Evolutionary conservation across 2,797 vertebrate genomes (phyloP), one percentile per base, ranked within the genome.

Genomic region (Sebastes reedi): DNA sequence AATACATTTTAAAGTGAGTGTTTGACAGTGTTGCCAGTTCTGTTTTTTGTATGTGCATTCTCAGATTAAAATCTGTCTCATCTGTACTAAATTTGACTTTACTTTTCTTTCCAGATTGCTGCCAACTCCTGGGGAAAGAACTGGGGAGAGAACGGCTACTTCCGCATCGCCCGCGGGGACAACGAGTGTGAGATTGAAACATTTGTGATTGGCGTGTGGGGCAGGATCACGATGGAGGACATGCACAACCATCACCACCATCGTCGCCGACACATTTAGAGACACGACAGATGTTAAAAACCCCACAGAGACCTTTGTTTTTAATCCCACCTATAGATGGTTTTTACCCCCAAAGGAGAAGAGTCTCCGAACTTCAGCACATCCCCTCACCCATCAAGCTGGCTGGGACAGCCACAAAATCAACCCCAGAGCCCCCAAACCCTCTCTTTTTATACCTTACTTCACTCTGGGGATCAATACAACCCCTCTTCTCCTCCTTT

Each of bases 141-240:
- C 81, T 99, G 98, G 98, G 98, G 98, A 0, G 98, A 99, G 89
- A 87, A 94, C 0, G 98, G 98, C 70, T 97, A 96, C 92, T 99
- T 99, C 89, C 97, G 97, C 20, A 99, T 99, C 20, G 94, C 96
- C 77, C 97, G 98, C 0, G 98, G 98, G 3, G 81, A 95, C 75
- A 99, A 99, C 1, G 98, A 99, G 93, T 99, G 98, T 1, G 97
- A 99, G 93, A 98, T 99, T 0, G 98, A 99, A 91, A 90, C 96
- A 2, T 99, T 99, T 50, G 97, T 99, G 88, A 97, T 99, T 14
- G 97, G 97, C 0, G 98, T 96, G 16, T 99, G 98, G 98, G 98
- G 98, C 67, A 95, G 98, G 3, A 97, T 99, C 87, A 97, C 97
- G 25, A 94, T 97, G 96, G 98, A 99, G 93, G 98, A 99, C 95